Percentiles rank a stretch among this genome's conserved stretches.
Conservation (phyloP, 2,797 vertebrate genomes). For the Clamator glandarius region DNA sequence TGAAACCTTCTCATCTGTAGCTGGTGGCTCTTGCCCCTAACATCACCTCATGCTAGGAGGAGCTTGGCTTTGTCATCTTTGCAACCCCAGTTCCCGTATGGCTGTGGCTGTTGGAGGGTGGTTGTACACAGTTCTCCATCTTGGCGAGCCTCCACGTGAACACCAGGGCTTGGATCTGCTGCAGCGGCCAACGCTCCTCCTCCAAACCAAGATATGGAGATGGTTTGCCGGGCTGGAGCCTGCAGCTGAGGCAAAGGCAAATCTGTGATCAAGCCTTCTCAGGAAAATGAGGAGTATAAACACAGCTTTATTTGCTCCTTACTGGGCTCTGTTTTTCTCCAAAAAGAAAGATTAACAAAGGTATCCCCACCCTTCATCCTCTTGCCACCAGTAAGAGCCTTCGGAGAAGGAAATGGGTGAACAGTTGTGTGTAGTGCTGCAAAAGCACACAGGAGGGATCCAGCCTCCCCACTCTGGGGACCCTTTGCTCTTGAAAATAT, state of each 20-base stretch:
- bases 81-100: not conserved
- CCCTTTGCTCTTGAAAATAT: not conserved
- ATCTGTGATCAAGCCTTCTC: not conserved
- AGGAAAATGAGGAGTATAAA: not conserved
- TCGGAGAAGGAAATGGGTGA: not conserved
- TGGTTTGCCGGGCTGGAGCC: not conserved
- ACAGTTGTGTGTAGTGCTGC: not conserved
- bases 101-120: not conserved
- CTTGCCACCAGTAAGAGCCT: not conserved
- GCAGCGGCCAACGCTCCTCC: not conserved
- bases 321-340: not conserved
- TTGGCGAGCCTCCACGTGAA: rapidly evolving
- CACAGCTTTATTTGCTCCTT: rapidly evolving
- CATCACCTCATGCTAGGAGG: rapidly evolving
- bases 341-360: not conserved
- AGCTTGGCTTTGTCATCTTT: not conserved
- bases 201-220: rapidly evolving
- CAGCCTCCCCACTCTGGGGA: rapidly evolving
- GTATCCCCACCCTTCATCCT: not conserved
- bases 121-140: rapidly evolving
- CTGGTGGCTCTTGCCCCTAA: not conserved
- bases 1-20: not conserved
- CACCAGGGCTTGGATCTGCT: not conserved
- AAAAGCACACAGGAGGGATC: not conserved
- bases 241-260: not conserved